Base-by-base conservation (phyloP, 2,113 vertebrate genomes). In the Cygnus atratus region DNA sequence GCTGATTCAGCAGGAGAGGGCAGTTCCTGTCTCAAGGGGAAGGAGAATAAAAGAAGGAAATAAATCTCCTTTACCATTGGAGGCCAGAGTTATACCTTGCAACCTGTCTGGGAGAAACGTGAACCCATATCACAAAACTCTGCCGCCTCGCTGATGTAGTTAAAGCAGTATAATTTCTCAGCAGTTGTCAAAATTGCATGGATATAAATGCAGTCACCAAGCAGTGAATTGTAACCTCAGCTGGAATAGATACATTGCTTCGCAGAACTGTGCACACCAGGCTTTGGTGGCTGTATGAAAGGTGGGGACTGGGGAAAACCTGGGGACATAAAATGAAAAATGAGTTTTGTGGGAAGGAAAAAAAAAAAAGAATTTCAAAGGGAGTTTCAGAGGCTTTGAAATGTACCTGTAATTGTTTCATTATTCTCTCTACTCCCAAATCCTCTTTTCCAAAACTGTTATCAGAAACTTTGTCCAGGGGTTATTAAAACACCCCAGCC, bases 1-100 rank as follows among this genome's bases (percentile, higher is more conserved):
- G 90, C 90, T 82, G 93, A 87, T 70, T 91, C 74, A 87, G 88
- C 91, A 79, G 65, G 24, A 75, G 39, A 87, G 29, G 77, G 81
- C 39, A 75, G 44, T 72, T 95, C 70, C 70, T 84, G 31, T 92
- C 87, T 78, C 81, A 54, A 35, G 5, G 31, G 22, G 19, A 68
- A 76, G 44, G 17, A 68, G 29, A 91, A 73, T 68, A 89, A 75
- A 81, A 94, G 48, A 72, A 35, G 79, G 35, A 91, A 43, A 88
- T 83, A 85, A 75, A 87, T 89, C 62, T 85, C 5, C 29, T 78
- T 95, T 79, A 35, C 57, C 19, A 68, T 39, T 25, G 43, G 46
- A 92, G 19, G 33, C 39, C 11, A 31, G 61, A 84, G 24, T 72
- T 78, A 68, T 24, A 91, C 73, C 73, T 90, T 95, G 84, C 70